Percentiles rank a stretch among this genome's conserved stretches.
These are phyloP conservation scores for Upupa epops DNA, from an alignment of 2,113 vertebrate species.

Conservation along the genomic window DNA sequence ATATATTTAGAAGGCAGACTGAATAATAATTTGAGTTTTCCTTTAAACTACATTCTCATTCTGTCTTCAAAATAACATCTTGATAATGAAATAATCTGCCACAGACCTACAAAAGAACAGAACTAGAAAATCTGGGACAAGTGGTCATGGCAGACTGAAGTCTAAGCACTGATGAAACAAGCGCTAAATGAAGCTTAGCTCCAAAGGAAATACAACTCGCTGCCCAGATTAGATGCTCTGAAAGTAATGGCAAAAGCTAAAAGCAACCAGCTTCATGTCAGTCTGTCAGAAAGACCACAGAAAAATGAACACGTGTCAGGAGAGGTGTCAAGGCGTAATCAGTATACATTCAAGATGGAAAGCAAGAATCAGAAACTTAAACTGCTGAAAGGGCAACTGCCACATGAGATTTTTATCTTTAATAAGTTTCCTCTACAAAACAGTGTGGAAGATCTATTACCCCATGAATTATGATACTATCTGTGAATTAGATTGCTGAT, in stretches of 20 bases:
- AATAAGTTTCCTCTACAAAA: slow-evolving; percentile 8
- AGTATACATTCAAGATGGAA: slow-evolving; percentile 8
- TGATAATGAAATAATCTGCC: background rate
- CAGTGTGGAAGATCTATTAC: background rate
- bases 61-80: background rate
- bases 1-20: background rate
- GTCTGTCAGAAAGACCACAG: background rate
- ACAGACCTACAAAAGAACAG: background rate
- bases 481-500: slow-evolving; percentile 1
- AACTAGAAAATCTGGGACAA: background rate
- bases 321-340: slow-evolving; percentile 13
- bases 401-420: slow-evolving; percentile 38
- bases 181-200: background rate
- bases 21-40: background rate
- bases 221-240: background rate
- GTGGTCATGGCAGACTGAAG: background rate
- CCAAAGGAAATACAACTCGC: background rate
- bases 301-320: background rate
- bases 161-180: background rate
- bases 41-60: slow-evolving; percentile 4
- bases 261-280: background rate
- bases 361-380: slow-evolving; percentile 41
- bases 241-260: background rate
- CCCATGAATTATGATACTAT: slow-evolving; percentile 12
- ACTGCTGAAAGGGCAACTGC: slow-evolving; percentile 22